Evolutionary conservation across 2,888 invertebrate species (phyloP).

Genomic region (Gerris lacustris): DNA sequence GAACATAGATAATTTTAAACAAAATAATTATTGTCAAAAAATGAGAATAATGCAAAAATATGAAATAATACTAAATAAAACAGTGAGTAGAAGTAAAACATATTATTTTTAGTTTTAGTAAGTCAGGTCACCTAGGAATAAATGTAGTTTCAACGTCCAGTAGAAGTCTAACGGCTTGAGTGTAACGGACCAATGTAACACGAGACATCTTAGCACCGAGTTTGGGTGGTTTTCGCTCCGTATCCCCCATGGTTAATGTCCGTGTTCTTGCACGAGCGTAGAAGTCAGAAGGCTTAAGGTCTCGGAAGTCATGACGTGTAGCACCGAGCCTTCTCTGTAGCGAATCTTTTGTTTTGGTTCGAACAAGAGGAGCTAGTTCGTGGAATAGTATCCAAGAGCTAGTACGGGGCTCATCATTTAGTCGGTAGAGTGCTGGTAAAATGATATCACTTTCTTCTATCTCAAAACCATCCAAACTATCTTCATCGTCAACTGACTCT

Average conservation of each 20-base stretch:
- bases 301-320: conserved; percentile 41
- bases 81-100: neutral
- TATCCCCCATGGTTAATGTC: conserved; percentile 62
- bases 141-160: conserved; percentile 66
- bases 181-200: conserved; percentile 69
- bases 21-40: too few species aligned
- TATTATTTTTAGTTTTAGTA: neutral
- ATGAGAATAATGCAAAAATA: too few species aligned
- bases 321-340: conserved; percentile 55
- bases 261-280: conserved; percentile 67
- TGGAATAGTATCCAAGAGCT: conserved; percentile 71
- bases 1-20: too few species aligned
- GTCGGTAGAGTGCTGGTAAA: conserved; percentile 66
- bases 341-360: conserved; percentile 70
- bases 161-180: conserved; percentile 67
- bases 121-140: conserved; percentile 44
- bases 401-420: conserved; percentile 49
- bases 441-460: conserved; percentile 69
- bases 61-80: too few species aligned
- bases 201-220: conserved; percentile 42
- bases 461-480: conserved; percentile 48
- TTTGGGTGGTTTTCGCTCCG: conserved; percentile 49
- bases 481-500: conserved; percentile 9
- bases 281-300: conserved; percentile 67
- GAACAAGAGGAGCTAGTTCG: conserved; percentile 61